Base-by-base conservation (phyloP, 1,140 invertebrate genomes). In the Phthorimaea operculella region DNA sequence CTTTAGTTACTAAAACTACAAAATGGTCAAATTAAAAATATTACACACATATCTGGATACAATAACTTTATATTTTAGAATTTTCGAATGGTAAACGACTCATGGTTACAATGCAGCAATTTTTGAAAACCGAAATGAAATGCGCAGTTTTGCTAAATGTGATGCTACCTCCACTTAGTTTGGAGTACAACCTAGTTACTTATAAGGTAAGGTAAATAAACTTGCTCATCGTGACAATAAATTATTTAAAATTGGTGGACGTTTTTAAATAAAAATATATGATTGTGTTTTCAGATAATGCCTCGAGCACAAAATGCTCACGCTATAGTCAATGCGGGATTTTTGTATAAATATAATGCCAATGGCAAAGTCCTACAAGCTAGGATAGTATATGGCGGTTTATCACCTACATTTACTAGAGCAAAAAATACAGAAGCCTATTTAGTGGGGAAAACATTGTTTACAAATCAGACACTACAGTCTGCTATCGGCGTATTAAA, bases 361-460 rank as follows among this genome's bases (percentile, higher is more conserved):
- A 2, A 39, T 4, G 6, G 21, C 21, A 28, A 28, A 28, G 36
- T 39, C 10, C 1, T 39, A 39, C 10, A 4, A 33, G 89, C 88
- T 4, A 87, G 83, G 11, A 71, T 79, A 52, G 76, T 89, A 10
- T 90, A 83, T 68, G 89, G 91, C 4, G 89, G 88, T 21, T 90
- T 93, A 33, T 87, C 83, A 57, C 80, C 87, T 4, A 62, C 86
- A 1, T 92, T 93, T 68, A 87, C 90, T 8, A 90, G 91, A 64
- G 91, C 92, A 0, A 69, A 54, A 0, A 80, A 86, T n/a, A 92
- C 92, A 0, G 92, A 94, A 78, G 63, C 76, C 42, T 90, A 81
- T 64, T 63, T 93, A 1, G 39, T 66, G 1, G 89, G 88, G 1
- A 85, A 88, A 59, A 62, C 69, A 36, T 57, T 88, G 8, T 76